Evolutionary conservation across 2,113 vertebrate species (phyloP).

Genomic region (Sinocyclocheilus anophthalmus): DNA sequence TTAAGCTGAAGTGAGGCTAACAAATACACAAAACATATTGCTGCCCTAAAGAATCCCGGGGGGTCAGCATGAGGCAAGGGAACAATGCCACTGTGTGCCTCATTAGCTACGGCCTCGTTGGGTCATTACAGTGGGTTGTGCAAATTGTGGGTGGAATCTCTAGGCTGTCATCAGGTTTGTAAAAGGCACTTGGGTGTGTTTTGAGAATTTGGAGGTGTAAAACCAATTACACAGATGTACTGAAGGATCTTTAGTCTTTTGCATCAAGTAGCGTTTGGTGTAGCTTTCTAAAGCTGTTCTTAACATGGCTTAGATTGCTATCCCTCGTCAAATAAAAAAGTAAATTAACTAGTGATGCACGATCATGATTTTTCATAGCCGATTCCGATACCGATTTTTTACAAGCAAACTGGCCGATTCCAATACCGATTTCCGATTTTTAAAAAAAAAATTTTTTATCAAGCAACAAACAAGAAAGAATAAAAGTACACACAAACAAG

Average conservation of each 20-base stretch:
- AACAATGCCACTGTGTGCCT: neutral
- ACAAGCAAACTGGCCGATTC: too few relatives aligned
- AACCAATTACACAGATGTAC: neutral
- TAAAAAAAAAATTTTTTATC: too few relatives aligned
- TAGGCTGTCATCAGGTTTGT: conserved; percentile 21
- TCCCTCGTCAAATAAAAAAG: neutral
- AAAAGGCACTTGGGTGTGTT: conserved; percentile 17
- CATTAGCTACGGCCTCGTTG: neutral
- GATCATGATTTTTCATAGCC: too few relatives aligned
- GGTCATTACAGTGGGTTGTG: conserved; percentile 19
- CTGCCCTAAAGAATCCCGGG: neutral
- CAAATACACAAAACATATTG: neutral
- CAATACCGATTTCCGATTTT: too few relatives aligned
- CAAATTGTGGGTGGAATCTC: conserved; percentile 15
- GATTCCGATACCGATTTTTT: too few relatives aligned
- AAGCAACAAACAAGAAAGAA: too few relatives aligned
- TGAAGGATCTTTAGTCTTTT: neutral
- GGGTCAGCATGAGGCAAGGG: neutral
- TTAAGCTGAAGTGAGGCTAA: conserved; percentile 11
- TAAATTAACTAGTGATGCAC: neutral
- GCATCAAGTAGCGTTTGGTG: neutral
- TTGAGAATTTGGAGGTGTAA: conserved; percentile 9
- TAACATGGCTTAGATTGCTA: neutral
- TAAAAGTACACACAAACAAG: too few relatives aligned
- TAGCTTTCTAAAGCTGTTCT: neutral